These are phyloP conservation scores for Pogoniulus pusillus DNA, from an alignment of 2,797 vertebrate genomes.

Conservation along the genomic window DNA sequence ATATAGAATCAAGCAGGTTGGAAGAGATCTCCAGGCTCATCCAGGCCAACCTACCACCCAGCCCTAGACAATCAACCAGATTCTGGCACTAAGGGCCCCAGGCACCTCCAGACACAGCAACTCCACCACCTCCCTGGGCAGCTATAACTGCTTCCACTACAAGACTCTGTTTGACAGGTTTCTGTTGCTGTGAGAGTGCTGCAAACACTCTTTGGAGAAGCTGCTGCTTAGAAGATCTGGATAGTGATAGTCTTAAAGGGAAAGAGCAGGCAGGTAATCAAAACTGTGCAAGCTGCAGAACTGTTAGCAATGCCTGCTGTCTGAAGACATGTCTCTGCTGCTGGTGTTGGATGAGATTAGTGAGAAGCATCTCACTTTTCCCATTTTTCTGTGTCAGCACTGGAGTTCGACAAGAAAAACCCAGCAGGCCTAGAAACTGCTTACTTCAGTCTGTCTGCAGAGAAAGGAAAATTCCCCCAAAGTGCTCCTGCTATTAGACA, in stretches of 20 bases:
- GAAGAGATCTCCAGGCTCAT: too few relatives aligned
- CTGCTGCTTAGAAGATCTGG: neutral
- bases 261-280: neutral
- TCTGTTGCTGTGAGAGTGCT: neutral
- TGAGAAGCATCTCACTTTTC: constrained; percentile 6
- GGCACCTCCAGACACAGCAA: too few relatives aligned
- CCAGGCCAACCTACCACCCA: too few relatives aligned
- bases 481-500: neutral
- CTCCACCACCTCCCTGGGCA: too few relatives aligned
- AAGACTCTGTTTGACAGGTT: neutral
- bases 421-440: neutral
- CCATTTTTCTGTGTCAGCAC: constrained; percentile 36
- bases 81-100: too few relatives aligned
- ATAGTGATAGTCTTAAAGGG: neutral
- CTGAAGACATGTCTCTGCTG: neutral
- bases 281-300: neutral
- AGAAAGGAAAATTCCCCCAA: neutral
- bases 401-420: constrained; percentile 29
- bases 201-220: neutral
- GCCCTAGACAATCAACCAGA: too few relatives aligned
- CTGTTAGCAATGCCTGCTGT: neutral
- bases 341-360: neutral
- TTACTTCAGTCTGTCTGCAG: neutral
- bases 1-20: too few relatives aligned
- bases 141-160: neutral